Conservation (phyloP, 2,113 vertebrate genomes). For the Thamnophis sirtalis region DNA sequence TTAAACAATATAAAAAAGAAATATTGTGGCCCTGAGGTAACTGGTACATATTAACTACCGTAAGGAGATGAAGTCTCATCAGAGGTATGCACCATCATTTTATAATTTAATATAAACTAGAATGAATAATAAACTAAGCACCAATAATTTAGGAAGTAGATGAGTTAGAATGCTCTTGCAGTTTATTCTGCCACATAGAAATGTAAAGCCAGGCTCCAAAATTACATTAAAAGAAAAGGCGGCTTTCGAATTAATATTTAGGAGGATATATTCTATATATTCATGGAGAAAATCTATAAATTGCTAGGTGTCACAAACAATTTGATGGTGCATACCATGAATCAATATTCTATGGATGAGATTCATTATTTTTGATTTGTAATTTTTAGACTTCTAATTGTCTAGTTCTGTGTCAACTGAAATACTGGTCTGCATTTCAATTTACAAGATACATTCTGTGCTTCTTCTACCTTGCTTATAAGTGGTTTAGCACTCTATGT, state of each 20-base stretch:
- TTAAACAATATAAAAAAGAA: slow-evolving; percentile 25
- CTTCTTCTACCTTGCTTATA: neutral
- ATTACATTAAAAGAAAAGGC: slow-evolving; percentile 17
- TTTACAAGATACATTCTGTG: neutral
- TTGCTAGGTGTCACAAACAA: neutral
- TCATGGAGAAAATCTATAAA: neutral
- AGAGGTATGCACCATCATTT: slow-evolving; percentile 7
- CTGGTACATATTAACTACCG: slow-evolving; percentile 18
- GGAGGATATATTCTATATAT: neutral
- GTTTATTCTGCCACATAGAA: slow-evolving; percentile 1
- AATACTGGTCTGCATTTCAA: neutral
- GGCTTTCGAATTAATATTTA: neutral
- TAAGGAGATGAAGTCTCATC: slow-evolving; percentile 22
- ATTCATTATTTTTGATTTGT: neutral
- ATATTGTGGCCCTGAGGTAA: slow-evolving; percentile 14
- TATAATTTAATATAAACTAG: slow-evolving; percentile 11
- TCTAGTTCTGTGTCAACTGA: neutral
- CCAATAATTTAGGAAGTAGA: neutral
- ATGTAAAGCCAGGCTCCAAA: slow-evolving; percentile 25
- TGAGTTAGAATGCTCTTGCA: neutral
- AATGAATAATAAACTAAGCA: neutral
- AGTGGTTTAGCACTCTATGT: neutral
- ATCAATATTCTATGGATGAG: neutral
- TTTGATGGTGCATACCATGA: neutral
- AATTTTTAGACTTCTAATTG: neutral